Conservation (phyloP, 2,797 vertebrate species). For the Synanceia verrucosa region DNA sequence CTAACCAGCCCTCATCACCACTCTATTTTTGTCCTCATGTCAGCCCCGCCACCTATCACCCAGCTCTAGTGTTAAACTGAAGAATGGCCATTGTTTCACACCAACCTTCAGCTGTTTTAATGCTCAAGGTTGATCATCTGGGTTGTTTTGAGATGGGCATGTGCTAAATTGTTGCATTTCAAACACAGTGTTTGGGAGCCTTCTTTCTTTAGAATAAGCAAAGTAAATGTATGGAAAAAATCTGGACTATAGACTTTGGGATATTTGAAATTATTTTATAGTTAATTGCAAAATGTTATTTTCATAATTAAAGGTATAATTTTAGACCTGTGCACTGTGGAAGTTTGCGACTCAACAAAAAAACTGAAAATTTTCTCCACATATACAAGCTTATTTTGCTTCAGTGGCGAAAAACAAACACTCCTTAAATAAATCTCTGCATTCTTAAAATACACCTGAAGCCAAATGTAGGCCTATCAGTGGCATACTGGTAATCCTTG, state of each 20-base stretch:
- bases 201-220: constrained; percentile 14
- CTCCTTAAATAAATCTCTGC: constrained; percentile 9
- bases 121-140: constrained; percentile 17
- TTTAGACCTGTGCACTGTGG: not conserved
- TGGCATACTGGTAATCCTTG: constrained; percentile 11
- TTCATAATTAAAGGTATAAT: not conserved
- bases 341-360: not conserved
- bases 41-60: constrained; percentile 57
- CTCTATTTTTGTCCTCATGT: constrained; percentile 66
- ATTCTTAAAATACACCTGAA: constrained; percentile 7
- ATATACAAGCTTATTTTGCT: not conserved
- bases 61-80: constrained; percentile 62
- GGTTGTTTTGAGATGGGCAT: constrained; percentile 18
- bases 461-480: constrained; percentile 13
- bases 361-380: not conserved
- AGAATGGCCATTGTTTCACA: constrained; percentile 85
- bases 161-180: constrained; percentile 24
- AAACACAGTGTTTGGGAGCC: constrained; percentile 7
- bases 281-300: not conserved
- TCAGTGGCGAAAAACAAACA: constrained; percentile 17
- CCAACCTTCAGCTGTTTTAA: constrained; percentile 82
- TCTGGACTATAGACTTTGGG: not conserved
- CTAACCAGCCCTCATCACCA: constrained; percentile 54
- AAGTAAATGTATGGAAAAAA: constrained; percentile 36
- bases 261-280: not conserved